phyloP scores from a whole-genome alignment of 2,888 invertebrate species.

The Lysandra bellargus region DNA sequence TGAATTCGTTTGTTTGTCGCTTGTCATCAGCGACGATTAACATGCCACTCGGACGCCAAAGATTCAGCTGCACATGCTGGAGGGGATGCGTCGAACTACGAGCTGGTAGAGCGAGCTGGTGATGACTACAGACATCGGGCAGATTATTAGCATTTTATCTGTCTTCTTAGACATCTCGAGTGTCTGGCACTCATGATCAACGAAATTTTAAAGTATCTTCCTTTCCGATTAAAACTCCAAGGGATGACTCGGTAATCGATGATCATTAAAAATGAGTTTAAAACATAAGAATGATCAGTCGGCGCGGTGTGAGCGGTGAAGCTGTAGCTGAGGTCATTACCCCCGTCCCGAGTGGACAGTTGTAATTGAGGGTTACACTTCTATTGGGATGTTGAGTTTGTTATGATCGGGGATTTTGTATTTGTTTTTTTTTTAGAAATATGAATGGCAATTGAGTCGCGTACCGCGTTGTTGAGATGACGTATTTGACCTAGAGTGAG shows the following conservation, averaged over 20 bases:
- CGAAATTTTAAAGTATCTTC: too few species aligned
- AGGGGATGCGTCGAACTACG: background rate
- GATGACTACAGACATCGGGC: background rate
- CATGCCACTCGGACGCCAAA: background rate
- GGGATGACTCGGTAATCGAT: background rate
- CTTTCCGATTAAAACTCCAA: too few species aligned
- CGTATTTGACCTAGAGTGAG: background rate
- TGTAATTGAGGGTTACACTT: background rate
- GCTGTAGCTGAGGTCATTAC: slow-evolving; percentile 7
- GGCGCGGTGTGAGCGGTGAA: background rate
- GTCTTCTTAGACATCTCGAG: too few species aligned
- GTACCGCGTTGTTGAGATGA: background rate
- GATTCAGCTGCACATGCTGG: background rate
- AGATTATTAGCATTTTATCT: background rate
- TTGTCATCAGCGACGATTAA: slow-evolving; percentile 43
- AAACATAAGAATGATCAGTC: background rate
- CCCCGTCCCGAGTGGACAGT: slow-evolving; percentile 21
- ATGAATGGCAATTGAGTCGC: background rate
- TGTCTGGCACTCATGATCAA: too few species aligned
- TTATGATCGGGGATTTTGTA: slow-evolving; percentile 1
- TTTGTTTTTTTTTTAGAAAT: slow-evolving; percentile 4
- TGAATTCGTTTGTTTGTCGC: slow-evolving; percentile 78
- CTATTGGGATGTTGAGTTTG: slow-evolving; percentile 4
- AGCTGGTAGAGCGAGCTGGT: background rate
- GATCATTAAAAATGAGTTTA: slow-evolving; percentile 38